A percentile compares a stretch with the other conserved stretches of the same genome.
These are phyloP conservation scores for Machimus rusticus DNA, from an alignment of 2,888 invertebrate species.

Conservation along the genomic window DNA sequence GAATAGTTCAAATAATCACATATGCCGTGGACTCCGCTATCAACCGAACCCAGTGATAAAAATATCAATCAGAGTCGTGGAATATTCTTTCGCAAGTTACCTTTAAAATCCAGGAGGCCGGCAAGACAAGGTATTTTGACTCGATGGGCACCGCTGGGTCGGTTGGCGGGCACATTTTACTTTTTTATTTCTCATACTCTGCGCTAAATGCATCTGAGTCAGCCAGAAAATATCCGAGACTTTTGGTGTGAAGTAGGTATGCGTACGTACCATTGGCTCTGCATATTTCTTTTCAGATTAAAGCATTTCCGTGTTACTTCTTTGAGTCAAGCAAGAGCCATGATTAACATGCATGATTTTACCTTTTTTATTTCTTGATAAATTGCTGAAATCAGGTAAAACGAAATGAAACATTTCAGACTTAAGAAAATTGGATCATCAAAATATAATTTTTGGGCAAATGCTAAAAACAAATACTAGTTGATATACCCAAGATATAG, in stretches of 20 bases:
- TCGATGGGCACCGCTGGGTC: neutral
- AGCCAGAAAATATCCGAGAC: neutral
- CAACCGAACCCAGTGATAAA: neutral
- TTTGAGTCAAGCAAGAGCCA: neutral
- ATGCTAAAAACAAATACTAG: no score
- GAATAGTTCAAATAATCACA: conserved; percentile 10
- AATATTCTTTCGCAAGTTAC: neutral
- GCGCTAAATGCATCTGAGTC: conserved; percentile 7
- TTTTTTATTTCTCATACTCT: neutral
- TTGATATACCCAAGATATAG: no score
- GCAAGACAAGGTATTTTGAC: neutral
- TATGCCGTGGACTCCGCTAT: neutral
- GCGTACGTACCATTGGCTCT: neutral
- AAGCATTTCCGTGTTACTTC: neutral
- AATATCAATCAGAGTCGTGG: neutral
- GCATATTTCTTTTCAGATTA: neutral
- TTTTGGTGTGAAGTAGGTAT: neutral
- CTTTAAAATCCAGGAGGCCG: neutral
- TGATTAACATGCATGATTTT: neutral
- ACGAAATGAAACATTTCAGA: neutral
- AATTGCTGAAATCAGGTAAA: neutral
- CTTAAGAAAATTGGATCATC: no score
- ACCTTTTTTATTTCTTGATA: neutral
- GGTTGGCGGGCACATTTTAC: neutral
- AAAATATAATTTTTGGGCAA: no score